Evolutionary conservation across 2,888 invertebrate genomes (phyloP).

Genomic region (Pycnomerus fuliginosus): DNA sequence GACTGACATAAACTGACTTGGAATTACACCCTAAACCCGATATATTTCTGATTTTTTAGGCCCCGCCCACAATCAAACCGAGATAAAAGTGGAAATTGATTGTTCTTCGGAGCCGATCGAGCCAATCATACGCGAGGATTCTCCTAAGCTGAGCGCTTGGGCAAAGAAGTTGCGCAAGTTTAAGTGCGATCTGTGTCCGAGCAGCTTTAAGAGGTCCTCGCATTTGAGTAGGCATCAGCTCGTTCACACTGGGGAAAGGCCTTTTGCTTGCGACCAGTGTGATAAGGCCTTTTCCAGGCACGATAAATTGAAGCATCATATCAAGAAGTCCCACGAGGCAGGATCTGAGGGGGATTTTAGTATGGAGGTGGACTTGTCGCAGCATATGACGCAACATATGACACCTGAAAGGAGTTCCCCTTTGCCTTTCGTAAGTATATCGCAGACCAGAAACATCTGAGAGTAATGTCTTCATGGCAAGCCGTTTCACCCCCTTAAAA

Average conservation of each 20-base stretch:
- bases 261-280: constrained; percentile 68
- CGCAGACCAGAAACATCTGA: too few relatives aligned
- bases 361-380: constrained; percentile 7
- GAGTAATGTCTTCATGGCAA: too few relatives aligned
- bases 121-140: too few relatives aligned
- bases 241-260: constrained; percentile 71
- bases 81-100: too few relatives aligned
- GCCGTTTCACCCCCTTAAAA: too few relatives aligned
- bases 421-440: constrained; percentile 14
- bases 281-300: constrained; percentile 71
- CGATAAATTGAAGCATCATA: constrained; percentile 70
- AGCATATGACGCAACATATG: neutral
- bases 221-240: constrained; percentile 69
- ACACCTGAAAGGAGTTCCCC: neutral
- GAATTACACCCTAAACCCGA: too few relatives aligned
- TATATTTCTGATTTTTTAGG: too few relatives aligned
- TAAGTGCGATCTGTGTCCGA: constrained; percentile 44
- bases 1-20: too few relatives aligned
- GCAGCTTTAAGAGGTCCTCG: constrained; percentile 67
- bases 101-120: too few relatives aligned
- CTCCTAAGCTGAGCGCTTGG: constrained; percentile 33
- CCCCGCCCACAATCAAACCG: too few relatives aligned
- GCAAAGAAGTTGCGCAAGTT: constrained; percentile 43
- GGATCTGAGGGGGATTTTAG: constrained; percentile 10
- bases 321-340: constrained; percentile 60